Conservation (phyloP, 2,797 vertebrate genomes). For the Microhierax caerulescens region DNA sequence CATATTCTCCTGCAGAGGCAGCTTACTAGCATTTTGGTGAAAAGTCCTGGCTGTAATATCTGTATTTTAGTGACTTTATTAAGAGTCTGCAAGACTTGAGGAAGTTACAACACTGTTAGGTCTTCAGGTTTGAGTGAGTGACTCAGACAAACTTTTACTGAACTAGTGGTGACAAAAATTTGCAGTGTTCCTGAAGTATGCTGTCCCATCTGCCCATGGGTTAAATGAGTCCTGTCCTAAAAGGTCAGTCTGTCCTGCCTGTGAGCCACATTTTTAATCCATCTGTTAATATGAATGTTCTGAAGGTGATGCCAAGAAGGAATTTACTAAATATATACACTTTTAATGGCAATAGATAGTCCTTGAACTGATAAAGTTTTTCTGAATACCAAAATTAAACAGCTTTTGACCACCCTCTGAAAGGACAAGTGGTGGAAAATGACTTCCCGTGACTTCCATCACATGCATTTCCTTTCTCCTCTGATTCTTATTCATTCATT, state of each 20-base stretch:
- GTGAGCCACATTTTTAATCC: slow-evolving; percentile 2
- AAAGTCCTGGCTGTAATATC: background rate
- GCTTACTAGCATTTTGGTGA: background rate
- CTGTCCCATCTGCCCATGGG: background rate
- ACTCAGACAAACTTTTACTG: background rate
- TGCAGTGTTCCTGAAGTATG: background rate
- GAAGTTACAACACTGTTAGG: background rate
- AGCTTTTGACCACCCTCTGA: background rate
- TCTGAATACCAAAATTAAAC: background rate
- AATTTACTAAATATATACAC: slow-evolving; percentile 11
- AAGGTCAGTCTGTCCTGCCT: slow-evolving; percentile 38
- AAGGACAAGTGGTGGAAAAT: background rate
- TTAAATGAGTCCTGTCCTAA: background rate
- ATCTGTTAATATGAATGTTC: slow-evolving; percentile 37
- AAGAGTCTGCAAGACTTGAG: background rate
- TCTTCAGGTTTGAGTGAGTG: background rate
- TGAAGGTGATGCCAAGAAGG: slow-evolving; percentile 3
- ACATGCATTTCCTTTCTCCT: background rate
- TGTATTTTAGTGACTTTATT: background rate
- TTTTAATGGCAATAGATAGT: background rate
- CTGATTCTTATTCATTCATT: background rate
- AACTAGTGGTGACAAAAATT: background rate
- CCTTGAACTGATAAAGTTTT: background rate
- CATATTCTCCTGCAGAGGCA: background rate
- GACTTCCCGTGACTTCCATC: background rate